phyloP scores from a whole-genome alignment of 2,797 vertebrate species.

The Chrosomus eos region DNA sequence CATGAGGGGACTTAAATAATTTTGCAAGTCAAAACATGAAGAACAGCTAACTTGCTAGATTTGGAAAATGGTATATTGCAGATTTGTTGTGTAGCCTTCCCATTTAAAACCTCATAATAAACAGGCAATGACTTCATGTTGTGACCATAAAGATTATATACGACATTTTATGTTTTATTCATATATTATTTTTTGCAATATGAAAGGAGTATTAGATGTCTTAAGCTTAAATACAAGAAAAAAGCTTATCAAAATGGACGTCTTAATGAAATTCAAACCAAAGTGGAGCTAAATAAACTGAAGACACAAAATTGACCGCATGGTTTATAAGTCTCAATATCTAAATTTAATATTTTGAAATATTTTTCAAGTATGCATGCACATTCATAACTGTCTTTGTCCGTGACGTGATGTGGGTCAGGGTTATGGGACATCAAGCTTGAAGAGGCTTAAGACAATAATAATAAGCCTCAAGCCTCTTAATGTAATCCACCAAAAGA shows the following conservation, averaged over 20 bases:
- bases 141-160: no score
- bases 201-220: not conserved
- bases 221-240: not conserved
- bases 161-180: not conserved
- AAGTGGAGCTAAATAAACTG: not conserved
- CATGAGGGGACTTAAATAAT: not conserved
- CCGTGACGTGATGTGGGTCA: slow-evolving; percentile 68
- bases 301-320: not conserved
- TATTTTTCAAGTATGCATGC: not conserved
- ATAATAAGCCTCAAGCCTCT: slow-evolving; percentile 67
- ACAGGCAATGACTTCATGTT: not conserved
- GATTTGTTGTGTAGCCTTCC: not conserved
- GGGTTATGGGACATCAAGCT: slow-evolving; percentile 57
- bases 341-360: not conserved
- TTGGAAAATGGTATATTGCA: not conserved
- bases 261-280: not conserved
- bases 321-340: not conserved
- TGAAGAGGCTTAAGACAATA: slow-evolving; percentile 67
- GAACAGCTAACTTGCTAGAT: slow-evolving; percentile 4
- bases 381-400: slow-evolving; percentile 22
- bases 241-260: not conserved
- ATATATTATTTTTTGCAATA: not conserved
- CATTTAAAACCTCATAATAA: not conserved
- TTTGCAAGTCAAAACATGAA: not conserved
- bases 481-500: slow-evolving; percentile 58